Evolutionary conservation across 2,888 invertebrate genomes (phyloP).

Genomic region (Tetropium fuscum): DNA sequence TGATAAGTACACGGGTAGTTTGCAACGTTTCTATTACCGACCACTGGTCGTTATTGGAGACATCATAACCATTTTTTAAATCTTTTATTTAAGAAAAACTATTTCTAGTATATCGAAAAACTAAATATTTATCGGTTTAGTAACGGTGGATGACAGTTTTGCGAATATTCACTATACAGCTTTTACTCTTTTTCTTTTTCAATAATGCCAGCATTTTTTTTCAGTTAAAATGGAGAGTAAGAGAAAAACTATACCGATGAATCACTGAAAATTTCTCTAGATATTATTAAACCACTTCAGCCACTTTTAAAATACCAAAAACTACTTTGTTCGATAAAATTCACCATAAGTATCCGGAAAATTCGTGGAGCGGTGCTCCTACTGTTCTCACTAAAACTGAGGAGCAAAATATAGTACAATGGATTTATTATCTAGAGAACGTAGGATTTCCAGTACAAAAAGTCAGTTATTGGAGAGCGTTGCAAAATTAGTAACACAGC

Average conservation of each 20-base stretch:
- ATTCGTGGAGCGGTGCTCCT: not conserved
- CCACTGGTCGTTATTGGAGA: not conserved
- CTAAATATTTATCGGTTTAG: too few species aligned
- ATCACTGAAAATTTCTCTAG: not conserved
- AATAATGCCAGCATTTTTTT: not conserved
- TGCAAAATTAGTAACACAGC: slow-evolving; percentile 40
- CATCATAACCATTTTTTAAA: not conserved
- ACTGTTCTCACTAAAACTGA: not conserved
- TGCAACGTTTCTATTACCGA: slow-evolving; percentile 6
- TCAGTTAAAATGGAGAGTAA: not conserved
- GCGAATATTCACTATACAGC: not conserved
- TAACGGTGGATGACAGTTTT: too few species aligned
- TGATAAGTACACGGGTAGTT: slow-evolving; percentile 2
- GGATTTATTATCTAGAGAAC: not conserved
- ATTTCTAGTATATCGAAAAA: not conserved
- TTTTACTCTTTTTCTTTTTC: slow-evolving; percentile 1
- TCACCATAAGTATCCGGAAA: not conserved
- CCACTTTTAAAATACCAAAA: not conserved
- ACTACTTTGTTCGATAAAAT: not conserved
- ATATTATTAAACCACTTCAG: slow-evolving; percentile 4
- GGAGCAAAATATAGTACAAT: not conserved
- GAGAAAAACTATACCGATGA: not conserved
- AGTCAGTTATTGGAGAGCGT: slow-evolving; percentile 3
- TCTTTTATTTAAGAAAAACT: not conserved
- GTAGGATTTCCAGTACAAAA: slow-evolving; percentile 13